These are phyloP conservation scores for Epinephelus malabaricus DNA, from an alignment of 2,797 vertebrate species.

Conservation along the genomic window DNA sequence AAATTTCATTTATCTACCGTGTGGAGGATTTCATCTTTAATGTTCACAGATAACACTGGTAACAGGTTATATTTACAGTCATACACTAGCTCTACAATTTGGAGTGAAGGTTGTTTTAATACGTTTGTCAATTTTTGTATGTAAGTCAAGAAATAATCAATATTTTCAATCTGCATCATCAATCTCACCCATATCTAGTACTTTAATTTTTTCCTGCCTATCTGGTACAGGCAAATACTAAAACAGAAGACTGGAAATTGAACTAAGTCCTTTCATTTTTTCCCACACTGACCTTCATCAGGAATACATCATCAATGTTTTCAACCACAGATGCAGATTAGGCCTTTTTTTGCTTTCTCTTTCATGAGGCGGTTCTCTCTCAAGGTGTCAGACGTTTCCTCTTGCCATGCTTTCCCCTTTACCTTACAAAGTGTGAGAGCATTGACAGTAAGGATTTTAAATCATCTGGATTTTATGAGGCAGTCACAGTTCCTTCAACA, in stretches of 20 bases:
- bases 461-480: conserved; percentile 30
- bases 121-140: conserved; percentile 11
- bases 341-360: neutral
- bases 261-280: neutral
- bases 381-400: neutral
- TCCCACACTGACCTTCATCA: neutral
- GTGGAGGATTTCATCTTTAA: neutral
- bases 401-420: neutral
- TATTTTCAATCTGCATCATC: conserved; percentile 10
- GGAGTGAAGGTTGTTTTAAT: neutral
- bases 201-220: neutral
- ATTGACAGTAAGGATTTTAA: conserved; percentile 2
- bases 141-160: neutral
- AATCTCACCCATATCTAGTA: neutral
- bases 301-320: neutral
- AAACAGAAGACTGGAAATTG: neutral
- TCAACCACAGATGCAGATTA: neutral
- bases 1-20: neutral
- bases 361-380: neutral
- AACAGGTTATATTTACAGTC: neutral
- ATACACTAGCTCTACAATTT: conserved; percentile 7
- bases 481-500: conserved; percentile 1
- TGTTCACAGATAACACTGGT: neutral
- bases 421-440: neutral
- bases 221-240: neutral